Evolutionary conservation across 2,113 vertebrate species (phyloP).

Genomic region (Passer domesticus): DNA sequence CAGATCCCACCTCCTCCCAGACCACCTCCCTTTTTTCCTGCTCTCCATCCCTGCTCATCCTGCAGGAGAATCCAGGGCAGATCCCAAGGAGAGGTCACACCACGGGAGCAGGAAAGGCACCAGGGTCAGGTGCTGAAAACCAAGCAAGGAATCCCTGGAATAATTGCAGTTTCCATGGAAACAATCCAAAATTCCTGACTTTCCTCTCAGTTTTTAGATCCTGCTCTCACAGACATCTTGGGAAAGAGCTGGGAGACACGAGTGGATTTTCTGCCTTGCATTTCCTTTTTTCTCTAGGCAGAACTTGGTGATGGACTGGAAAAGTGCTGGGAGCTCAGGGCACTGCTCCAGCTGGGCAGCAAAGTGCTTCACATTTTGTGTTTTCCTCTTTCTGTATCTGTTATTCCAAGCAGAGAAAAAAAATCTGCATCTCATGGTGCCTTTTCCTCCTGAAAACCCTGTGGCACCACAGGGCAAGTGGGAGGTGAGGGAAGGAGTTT

Average conservation of each 20-base stretch:
- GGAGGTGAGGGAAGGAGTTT: background rate
- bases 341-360: background rate
- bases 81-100: background rate
- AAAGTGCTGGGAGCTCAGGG: background rate
- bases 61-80: background rate
- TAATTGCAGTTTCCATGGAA: background rate
- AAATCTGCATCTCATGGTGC: background rate
- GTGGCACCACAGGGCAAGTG: background rate
- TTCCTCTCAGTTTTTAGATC: background rate
- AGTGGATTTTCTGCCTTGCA: background rate
- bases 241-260: background rate
- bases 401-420: background rate
- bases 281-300: background rate
- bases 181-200: background rate
- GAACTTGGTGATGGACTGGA: background rate
- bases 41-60: background rate
- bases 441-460: background rate
- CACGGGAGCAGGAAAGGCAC: background rate
- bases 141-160: background rate
- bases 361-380: background rate
- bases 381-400: background rate
- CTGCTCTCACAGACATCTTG: background rate
- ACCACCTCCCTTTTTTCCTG: fast-evolving
- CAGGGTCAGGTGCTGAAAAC: background rate
- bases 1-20: background rate